Evolutionary conservation across 1,140 invertebrate genomes (phyloP).

Genomic region (Scaptomyza hsui): DNA sequence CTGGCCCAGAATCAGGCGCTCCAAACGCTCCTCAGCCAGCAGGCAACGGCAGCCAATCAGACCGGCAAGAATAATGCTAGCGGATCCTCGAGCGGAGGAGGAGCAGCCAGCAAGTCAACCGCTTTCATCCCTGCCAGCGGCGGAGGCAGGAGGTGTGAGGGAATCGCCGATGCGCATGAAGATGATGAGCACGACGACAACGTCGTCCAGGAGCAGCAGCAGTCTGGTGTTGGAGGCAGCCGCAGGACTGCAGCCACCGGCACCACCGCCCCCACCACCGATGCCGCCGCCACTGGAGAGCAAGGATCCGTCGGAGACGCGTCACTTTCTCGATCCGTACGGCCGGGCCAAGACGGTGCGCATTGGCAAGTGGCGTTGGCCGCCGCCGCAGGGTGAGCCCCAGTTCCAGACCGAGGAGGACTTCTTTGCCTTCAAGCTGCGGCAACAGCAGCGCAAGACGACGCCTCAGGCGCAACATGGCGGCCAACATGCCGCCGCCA

Average conservation of each 20-base stretch:
- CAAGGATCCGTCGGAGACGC: slow-evolving; percentile 90
- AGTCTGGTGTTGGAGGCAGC: slow-evolving; percentile 69
- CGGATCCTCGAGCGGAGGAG: not conserved
- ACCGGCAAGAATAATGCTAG: not conserved
- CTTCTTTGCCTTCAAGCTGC: slow-evolving; percentile 95
- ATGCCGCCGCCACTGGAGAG: slow-evolving; percentile 92
- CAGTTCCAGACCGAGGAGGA: slow-evolving; percentile 88
- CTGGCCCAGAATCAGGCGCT: slow-evolving; percentile 96
- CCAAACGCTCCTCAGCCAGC: slow-evolving; percentile 93
- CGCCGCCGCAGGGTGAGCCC: slow-evolving; percentile 92
- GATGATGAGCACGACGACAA: slow-evolving; percentile 71
- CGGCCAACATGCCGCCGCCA: slow-evolving; percentile 71
- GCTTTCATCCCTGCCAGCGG: not conserved
- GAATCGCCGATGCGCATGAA: slow-evolving; percentile 61
- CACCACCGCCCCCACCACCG: slow-evolving; percentile 92
- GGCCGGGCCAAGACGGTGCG: slow-evolving; percentile 96
- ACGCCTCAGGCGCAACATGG: slow-evolving; percentile 87
- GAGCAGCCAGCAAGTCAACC: slow-evolving; percentile 26
- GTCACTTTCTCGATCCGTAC: slow-evolving; percentile 95
- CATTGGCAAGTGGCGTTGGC: slow-evolving; percentile 98
- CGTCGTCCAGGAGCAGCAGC: slow-evolving; percentile 86
- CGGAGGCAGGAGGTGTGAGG: slow-evolving; percentile 6
- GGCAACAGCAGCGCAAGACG: slow-evolving; percentile 91
- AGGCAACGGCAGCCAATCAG: slow-evolving; percentile 73
- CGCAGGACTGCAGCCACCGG: slow-evolving; percentile 80